Conservation (phyloP, 2,113 vertebrate genomes). For the Mirounga angustirostris region DNA sequence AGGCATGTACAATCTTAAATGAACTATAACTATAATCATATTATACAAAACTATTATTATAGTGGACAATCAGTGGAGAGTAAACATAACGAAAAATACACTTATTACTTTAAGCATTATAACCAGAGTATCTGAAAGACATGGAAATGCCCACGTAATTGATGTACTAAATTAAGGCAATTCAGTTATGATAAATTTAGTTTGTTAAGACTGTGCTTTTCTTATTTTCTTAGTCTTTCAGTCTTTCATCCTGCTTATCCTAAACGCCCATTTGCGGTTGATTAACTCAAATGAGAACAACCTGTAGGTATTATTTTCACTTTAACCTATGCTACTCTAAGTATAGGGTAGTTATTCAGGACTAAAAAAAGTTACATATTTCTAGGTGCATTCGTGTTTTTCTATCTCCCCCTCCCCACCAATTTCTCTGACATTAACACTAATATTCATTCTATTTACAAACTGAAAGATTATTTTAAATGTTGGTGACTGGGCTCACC, state of each 20-base stretch:
- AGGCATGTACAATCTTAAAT: neutral
- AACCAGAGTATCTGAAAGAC: neutral
- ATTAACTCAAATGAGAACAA: neutral
- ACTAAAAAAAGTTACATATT: neutral
- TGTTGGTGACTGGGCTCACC: neutral
- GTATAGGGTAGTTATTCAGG: neutral
- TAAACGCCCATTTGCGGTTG: neutral
- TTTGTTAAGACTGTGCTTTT: conserved; percentile 1
- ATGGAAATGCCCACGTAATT: neutral
- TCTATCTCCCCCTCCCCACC: neutral
- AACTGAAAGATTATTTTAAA: neutral
- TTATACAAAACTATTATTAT: neutral
- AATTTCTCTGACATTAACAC: neutral
- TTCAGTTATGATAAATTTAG: neutral
- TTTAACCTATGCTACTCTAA: neutral
- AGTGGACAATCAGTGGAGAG: neutral
- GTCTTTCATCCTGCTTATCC: neutral
- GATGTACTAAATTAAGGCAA: neutral
- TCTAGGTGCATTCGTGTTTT: neutral
- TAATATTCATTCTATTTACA: neutral
- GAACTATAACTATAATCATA: neutral
- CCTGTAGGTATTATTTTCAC: neutral
- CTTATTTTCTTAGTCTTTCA: neutral
- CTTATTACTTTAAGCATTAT: neutral
- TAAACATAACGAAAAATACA: neutral